These are phyloP conservation scores for Eumerus sabulonum DNA, from an alignment of 2,888 invertebrate genomes.

Conservation along the genomic window DNA sequence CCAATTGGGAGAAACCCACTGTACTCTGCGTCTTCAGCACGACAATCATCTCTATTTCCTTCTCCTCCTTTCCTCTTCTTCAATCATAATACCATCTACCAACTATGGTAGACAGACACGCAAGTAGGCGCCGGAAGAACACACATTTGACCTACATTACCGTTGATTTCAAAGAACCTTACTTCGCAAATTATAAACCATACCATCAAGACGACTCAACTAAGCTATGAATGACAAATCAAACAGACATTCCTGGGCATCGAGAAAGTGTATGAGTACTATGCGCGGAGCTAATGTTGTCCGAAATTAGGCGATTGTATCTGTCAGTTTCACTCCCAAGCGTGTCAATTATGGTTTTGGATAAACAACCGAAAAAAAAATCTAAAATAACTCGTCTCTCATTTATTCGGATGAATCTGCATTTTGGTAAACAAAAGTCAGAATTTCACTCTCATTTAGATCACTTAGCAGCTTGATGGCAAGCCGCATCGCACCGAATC, in stretches of 20 bases:
- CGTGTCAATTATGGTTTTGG: constrained; percentile 21
- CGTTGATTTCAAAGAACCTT: constrained; percentile 23
- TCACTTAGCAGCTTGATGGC: constrained; percentile 29
- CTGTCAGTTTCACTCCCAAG: constrained; percentile 36
- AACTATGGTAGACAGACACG: no score
- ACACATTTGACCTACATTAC: constrained; percentile 29
- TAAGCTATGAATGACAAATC: constrained; percentile 16
- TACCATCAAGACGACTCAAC: not conserved
- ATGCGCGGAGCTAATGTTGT: no score
- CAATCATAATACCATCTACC: not conserved
- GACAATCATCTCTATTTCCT: no score
- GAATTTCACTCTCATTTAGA: constrained; percentile 57
- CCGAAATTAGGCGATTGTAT: constrained; percentile 7
- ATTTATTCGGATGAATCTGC: constrained; percentile 28
- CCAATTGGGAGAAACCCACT: no score
- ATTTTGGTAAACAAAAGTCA: constrained; percentile 27
- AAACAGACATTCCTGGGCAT: constrained; percentile 25
- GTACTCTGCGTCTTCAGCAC: no score
- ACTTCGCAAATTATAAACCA: constrained; percentile 35
- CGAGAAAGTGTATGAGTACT: constrained; percentile 52
- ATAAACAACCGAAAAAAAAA: constrained; percentile 13
- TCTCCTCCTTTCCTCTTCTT: not conserved
- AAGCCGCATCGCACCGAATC: not conserved
- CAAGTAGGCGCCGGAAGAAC: not conserved
- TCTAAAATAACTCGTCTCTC: constrained; percentile 1